Base-by-base conservation (phyloP, 2,797 vertebrate species). In the Gymnothorax reevesii region DNA sequence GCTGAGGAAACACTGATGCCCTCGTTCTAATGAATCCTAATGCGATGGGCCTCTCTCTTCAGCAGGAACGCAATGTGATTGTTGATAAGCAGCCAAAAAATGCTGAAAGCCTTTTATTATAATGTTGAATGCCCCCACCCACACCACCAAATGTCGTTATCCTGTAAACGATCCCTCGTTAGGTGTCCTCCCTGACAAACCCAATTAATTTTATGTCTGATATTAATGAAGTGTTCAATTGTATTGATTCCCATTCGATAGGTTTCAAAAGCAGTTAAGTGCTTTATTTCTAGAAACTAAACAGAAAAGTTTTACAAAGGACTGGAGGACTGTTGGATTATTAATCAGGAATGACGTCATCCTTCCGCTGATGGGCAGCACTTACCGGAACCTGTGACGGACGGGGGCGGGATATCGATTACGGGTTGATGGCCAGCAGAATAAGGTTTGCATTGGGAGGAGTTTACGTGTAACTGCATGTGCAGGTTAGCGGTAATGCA, bases 61-160 rank as follows among this genome's bases (percentile, higher is more conserved):
- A 59, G 85, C 82, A 87, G 83, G 69, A 84, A 52, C 15, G 69
- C 64, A 73, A 87, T 42, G 33, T 42, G 33, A 42, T 87, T 84
- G 85, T 10, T 20, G 25, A 52, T 17, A 66, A 7, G 52, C 49
- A 12, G 8, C 25, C 52, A 82, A 86, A 82, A 62, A 69, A 57
- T 25, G n/a, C 5, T 7, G 6, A 77, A 42, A 22, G 17, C 54
- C 54, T 79, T 79, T 79, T 7, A 79, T 79, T 22, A 20, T 54
- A 17, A 79, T 49, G 13, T 2, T 92, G 92, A 89, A 69, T 88
- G 42, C 83, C 84, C 90, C 79, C 87, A 79, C 3, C 3, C 62
- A 17, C 12, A 13, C 62, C 62, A 4, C 27, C 7, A 52, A 79
- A 79, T 52, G 42, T 52, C 75, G 54, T 52, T 52, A 79, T 17